Base-by-base conservation (phyloP, 2,888 invertebrate genomes). In the Zelleria hepariella region DNA sequence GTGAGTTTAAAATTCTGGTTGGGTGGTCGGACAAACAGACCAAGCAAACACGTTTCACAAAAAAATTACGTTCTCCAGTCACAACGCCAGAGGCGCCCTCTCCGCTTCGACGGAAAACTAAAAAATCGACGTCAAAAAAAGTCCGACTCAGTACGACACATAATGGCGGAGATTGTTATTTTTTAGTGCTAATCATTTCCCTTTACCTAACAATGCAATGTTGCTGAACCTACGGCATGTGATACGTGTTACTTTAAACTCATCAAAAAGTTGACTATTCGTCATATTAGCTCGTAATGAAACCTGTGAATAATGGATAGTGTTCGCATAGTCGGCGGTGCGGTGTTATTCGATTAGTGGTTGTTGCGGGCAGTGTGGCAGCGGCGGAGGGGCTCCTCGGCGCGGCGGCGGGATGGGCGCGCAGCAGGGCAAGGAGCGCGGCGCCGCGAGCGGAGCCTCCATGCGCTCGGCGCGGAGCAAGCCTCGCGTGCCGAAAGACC, bases 391-490 rank as follows among this genome's bases (percentile, higher is more conserved):
- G 20, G 18, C 23, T 49, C 59, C 61, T 23, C 23, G 62, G 65
- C 58, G 64, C 63, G 89, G 80, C 65, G 59, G 64, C 63, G 89
- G 80, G 82, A 96, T 96, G 96, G 96, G 96, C 86, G 96, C 96
- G 80, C 96, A 96, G 92, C 96, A 96, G 91, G 95, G 95, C 82
- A 96, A 97, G 90, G 96, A 96, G 90, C 93, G 95, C 81, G 92
- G 93, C 74, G 91, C 93, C 75, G 91, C 93, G 74, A 90, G 91
- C 79, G 94, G 92, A 73, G 92, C 93, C 75, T 93, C 94, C 69
- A 91, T 93, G 78, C 92, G 94, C 77, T 92, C 93, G 66, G 91
- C 93, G 63, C 92, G 94, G 75, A 93, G 91, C 78, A 94, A 95
- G 87, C 93, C 93, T 69, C 91, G 93, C 77, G 91, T 91, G 72